These are phyloP conservation scores for Bibio marci DNA, from an alignment of 2,888 invertebrate genomes.

Conservation along the genomic window DNA sequence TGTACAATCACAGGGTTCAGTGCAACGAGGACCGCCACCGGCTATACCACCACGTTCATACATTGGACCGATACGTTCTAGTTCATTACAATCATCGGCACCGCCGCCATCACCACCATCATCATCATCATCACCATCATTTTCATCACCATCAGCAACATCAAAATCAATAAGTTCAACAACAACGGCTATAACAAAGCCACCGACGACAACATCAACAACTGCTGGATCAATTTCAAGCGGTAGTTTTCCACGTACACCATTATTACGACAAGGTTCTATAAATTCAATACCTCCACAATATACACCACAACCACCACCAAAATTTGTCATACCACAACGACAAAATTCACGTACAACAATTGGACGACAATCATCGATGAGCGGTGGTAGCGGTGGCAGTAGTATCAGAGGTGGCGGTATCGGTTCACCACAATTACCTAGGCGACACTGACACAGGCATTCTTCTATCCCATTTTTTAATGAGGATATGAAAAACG, in stretches of 20 bases:
- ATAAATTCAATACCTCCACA: slow-evolving; percentile 27
- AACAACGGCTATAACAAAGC: slow-evolving; percentile 1
- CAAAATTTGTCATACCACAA: slow-evolving; percentile 28
- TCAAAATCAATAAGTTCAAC: not conserved
- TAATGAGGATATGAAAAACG: slow-evolving; percentile 10
- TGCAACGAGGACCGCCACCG: slow-evolving; percentile 22
- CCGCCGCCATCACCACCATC: slow-evolving; percentile 1
- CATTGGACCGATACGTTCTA: slow-evolving; percentile 19
- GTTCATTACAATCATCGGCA: slow-evolving; percentile 20
- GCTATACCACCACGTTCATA: slow-evolving; percentile 26
- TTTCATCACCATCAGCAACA: not conserved
- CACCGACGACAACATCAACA: slow-evolving; percentile 9
- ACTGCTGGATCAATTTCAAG: slow-evolving; percentile 9
- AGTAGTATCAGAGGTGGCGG: no score
- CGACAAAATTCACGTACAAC: slow-evolving; percentile 17
- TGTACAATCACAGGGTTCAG: slow-evolving; percentile 22
- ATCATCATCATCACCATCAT: slow-evolving; percentile 1
- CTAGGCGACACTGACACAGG: slow-evolving; percentile 27
- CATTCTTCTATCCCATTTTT: slow-evolving; percentile 23
- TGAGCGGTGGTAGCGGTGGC: slow-evolving; percentile 9
- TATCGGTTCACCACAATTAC: slow-evolving; percentile 16
- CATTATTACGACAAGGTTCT: slow-evolving; percentile 24
- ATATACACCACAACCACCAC: slow-evolving; percentile 26
- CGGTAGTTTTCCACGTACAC: slow-evolving; percentile 8
- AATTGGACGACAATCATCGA: slow-evolving; percentile 8